Percentiles rank a stretch among this genome's conserved stretches.
These are phyloP conservation scores for Apostichopus japonicus DNA, from an alignment of 35 echinoderm and acorn worm genomes.

Conservation along the genomic window DNA sequence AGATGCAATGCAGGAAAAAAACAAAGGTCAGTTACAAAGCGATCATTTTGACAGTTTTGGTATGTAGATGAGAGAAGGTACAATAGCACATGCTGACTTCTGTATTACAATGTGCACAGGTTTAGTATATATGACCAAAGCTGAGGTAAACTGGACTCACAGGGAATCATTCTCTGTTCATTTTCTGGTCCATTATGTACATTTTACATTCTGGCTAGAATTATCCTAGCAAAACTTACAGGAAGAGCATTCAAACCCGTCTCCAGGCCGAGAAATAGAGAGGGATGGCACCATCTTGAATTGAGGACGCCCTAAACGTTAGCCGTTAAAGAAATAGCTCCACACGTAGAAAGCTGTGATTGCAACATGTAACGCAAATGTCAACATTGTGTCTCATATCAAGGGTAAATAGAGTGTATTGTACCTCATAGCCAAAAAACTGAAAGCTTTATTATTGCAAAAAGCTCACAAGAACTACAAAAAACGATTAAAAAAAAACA, in stretches of 20 bases:
- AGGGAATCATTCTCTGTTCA: too few species aligned
- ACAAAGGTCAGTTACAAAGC: background rate
- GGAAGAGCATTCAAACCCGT: background rate
- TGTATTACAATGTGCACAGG: background rate
- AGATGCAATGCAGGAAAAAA: background rate
- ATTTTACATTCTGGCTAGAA: too few species aligned
- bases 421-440: background rate
- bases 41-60: background rate
- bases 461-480: constrained; percentile 15
- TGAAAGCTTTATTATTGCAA: background rate
- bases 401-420: background rate
- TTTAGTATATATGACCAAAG: too few species aligned
- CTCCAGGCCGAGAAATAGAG: too few species aligned
- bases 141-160: too few species aligned
- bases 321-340: too few species aligned
- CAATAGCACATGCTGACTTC: background rate
- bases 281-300: too few species aligned
- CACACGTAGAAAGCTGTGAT: background rate
- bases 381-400: background rate
- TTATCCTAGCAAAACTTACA: background rate
- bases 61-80: background rate
- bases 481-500: background rate
- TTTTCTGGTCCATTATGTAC: too few species aligned
- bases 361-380: background rate
- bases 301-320: too few species aligned